These are phyloP conservation scores for Epinotia nisella DNA, from an alignment of 2,888 invertebrate genomes.

Conservation along the genomic window DNA sequence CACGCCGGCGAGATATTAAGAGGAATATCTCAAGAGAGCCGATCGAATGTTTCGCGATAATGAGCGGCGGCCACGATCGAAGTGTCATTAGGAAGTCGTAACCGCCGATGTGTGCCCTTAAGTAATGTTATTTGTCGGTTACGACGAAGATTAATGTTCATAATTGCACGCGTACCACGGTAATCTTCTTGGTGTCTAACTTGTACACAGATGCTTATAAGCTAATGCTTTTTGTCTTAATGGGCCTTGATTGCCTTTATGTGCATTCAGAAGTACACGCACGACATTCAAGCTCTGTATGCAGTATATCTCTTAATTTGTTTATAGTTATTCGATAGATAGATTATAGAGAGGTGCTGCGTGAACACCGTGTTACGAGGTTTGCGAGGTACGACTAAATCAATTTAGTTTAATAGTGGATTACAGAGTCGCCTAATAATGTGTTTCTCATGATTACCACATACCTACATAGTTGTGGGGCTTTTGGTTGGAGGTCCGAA, in stretches of 20 bases:
- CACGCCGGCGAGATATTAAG: slow-evolving; percentile 79
- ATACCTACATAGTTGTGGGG: slow-evolving; percentile 55
- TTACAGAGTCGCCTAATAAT: slow-evolving; percentile 28
- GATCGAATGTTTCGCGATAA: slow-evolving; percentile 83
- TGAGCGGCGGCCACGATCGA: slow-evolving; percentile 80
- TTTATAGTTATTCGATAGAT: neutral
- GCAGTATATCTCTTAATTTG: slow-evolving; percentile 1
- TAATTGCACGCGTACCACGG: slow-evolving; percentile 64
- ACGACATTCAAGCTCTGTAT: neutral
- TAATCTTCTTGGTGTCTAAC: slow-evolving; percentile 51
- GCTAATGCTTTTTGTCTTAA: slow-evolving; percentile 31
- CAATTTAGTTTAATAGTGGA: slow-evolving; percentile 7
- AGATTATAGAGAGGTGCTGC: neutral
- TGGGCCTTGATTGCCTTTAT: slow-evolving; percentile 21
- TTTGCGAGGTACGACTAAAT: neutral
- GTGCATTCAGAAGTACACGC: neutral
- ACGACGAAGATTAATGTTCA: slow-evolving; percentile 74
- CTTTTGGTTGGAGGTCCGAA: slow-evolving; percentile 58
- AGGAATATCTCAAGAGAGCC: slow-evolving; percentile 78
- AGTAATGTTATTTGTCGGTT: slow-evolving; percentile 74
- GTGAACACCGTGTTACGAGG: neutral
- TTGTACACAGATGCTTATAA: slow-evolving; percentile 29
- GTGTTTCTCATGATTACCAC: slow-evolving; percentile 56
- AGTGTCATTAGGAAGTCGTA: slow-evolving; percentile 85
- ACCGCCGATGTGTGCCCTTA: slow-evolving; percentile 75